Base-by-base conservation (phyloP, 1,140 invertebrate genomes). In the Riptortus pedestris region DNA sequence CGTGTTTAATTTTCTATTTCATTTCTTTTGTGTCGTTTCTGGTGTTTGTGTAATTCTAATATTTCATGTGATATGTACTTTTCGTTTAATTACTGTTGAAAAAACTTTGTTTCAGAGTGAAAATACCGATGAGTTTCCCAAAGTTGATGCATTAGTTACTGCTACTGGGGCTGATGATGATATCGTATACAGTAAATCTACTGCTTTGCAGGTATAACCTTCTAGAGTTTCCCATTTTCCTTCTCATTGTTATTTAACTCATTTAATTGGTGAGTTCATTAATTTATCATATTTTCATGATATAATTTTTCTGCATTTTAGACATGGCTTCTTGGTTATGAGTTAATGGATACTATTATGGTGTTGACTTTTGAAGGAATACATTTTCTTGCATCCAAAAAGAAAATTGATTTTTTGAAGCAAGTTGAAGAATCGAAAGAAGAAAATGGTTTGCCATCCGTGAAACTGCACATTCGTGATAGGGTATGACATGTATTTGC, bases 301-400 rank as follows among this genome's bases (percentile, higher is more conserved):
- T n/a, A n/a, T n/a, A n/a, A n/a, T n/a, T n/a, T n/a, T n/a, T n/a
- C n/a, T n/a, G n/a, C n/a, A n/a, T 80, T 81, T 67, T 71, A 95
- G 88, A 93, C 90, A 31, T 99, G 96, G 96, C 80, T 99, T 5
- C 85, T 98, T 75, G 95, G 93, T 67, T 98, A 98, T 74, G 94
- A 98, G 74, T 76, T 99, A 18, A 88, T 91, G 1, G 96, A 99
- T 73, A 97, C 93, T 0, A 85, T 99, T 43, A 92, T 95, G 76
- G 85, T 98, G 0, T 79, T 98, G 62, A 86, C 90, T 64, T 84
- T 94, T 68, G 82, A 88, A 26, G 82, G 79, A 20, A 88, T 98
- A 60, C 84, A 86, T 72, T 93, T 98, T 71, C 78, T 99, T 26
- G 91, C 94, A 0, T 96, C 93, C 73, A 98, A 96, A 74, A 97